These are phyloP conservation scores for Mechanitis mazaeus DNA, from an alignment of 2,888 invertebrate genomes.

Conservation along the genomic window DNA sequence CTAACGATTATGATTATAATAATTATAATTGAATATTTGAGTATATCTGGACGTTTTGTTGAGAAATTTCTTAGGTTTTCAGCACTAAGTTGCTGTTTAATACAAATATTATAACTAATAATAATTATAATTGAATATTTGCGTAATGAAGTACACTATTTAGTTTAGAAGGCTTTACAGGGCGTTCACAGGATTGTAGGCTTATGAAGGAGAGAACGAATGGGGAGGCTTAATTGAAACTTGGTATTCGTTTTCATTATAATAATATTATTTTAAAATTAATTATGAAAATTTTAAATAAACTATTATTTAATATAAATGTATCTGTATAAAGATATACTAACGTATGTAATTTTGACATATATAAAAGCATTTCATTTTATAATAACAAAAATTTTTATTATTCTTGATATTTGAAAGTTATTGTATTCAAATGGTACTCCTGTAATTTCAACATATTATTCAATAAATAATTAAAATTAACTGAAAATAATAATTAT, in stretches of 20 bases:
- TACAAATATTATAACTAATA: neutral
- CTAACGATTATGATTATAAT: neutral
- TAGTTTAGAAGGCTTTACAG: constrained; percentile 45
- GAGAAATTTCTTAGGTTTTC: neutral
- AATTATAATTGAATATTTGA: neutral
- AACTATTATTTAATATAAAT: no score
- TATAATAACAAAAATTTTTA: no score
- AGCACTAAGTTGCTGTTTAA: neutral
- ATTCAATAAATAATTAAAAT: no score
- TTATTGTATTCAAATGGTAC: no score
- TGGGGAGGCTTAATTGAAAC: constrained; percentile 69
- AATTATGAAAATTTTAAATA: no score
- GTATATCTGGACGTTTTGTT: neutral
- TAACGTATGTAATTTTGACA: no score
- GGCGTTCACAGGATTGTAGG: constrained; percentile 38
- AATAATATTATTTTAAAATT: neutral
- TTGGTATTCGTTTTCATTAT: constrained; percentile 49
- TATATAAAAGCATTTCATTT: no score
- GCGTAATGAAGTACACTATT: constrained; percentile 38
- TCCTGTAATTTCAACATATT: no score
- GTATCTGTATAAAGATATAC: no score
- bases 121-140: neutral
- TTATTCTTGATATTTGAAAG: no score
- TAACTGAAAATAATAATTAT: no score
- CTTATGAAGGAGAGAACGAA: constrained; percentile 42